A percentile compares a stretch with the other conserved stretches of the same genome.
Conservation (phyloP, 2,113 vertebrate species). For the Lynx canadensis region DNA sequence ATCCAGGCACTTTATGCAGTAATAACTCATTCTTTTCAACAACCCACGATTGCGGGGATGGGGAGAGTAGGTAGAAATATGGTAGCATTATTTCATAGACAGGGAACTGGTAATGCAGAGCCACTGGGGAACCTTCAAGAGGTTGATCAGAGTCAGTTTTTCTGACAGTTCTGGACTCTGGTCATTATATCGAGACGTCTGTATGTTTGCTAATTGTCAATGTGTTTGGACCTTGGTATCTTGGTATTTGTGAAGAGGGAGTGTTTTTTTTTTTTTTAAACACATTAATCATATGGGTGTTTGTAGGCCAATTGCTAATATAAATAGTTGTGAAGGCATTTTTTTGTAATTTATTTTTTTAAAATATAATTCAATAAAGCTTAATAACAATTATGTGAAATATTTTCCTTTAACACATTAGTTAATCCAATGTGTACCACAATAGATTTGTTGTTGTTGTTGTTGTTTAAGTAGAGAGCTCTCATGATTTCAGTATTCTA, state of each 20-base stretch:
- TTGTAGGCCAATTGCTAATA: neutral
- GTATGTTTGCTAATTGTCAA: neutral
- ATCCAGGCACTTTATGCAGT: neutral
- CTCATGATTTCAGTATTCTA: conserved; percentile 45
- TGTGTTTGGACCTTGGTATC: neutral
- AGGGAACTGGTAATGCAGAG: neutral
- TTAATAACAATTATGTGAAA: conserved; percentile 33
- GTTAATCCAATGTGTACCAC: conserved; percentile 27
- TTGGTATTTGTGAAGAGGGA: neutral
- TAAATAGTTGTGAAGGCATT: neutral
- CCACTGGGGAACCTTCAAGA: neutral
- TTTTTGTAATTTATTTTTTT: conserved; percentile 44
- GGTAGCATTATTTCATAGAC: neutral
- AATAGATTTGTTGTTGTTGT: neutral
- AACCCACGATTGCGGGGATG: neutral
- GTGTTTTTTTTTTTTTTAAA: neutral
- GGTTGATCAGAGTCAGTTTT: neutral
- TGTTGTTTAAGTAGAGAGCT: neutral
- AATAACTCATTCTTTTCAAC: neutral
- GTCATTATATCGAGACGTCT: neutral
- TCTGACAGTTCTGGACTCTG: neutral
- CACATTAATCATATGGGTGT: neutral
- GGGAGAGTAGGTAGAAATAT: neutral
- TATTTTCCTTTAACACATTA: conserved; percentile 33
- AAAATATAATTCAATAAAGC: conserved; percentile 41